phyloP scores from a whole-genome alignment of 2,888 invertebrate genomes.

The Hirtodrosophila trivittata region DNA sequence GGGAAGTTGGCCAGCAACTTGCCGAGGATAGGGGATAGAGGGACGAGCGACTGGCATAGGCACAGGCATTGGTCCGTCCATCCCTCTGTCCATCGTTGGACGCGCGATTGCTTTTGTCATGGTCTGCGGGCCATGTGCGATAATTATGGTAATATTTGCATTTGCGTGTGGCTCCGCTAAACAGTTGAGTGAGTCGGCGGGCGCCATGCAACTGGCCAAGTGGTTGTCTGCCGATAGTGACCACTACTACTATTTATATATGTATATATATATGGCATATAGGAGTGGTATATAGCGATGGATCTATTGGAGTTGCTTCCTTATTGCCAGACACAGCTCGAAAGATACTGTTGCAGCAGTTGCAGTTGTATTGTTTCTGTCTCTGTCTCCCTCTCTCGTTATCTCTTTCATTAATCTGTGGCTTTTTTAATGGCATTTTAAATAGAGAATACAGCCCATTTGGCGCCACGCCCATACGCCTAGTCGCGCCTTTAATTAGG shows the following conservation, averaged over 20 bases:
- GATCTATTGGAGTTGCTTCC: constrained; percentile 35
- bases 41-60: too few relatives aligned
- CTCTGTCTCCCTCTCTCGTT: constrained; percentile 3
- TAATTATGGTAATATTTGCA: constrained; percentile 79
- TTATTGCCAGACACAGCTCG: constrained; percentile 19
- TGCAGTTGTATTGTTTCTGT: constrained; percentile 11
- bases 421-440: constrained; percentile 61
- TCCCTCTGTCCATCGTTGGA: constrained; percentile 43
- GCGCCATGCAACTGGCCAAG: constrained; percentile 56
- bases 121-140: constrained; percentile 75
- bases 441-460: constrained; percentile 48
- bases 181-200: constrained; percentile 76
- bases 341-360: constrained; percentile 28
- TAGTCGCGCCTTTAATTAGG: constrained; percentile 41
- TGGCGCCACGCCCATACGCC: constrained; percentile 34
- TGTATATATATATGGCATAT: not conserved
- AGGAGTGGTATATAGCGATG: not conserved
- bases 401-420: not conserved
- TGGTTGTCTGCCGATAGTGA: constrained; percentile 9
- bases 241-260: not conserved
- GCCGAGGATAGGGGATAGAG: not conserved
- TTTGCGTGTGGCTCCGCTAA: constrained; percentile 78
- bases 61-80: too few relatives aligned
- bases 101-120: constrained; percentile 76
- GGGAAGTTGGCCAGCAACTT: not conserved